Base-by-base conservation (phyloP, 2,797 vertebrate species). In the Darevskia mixta region DNA sequence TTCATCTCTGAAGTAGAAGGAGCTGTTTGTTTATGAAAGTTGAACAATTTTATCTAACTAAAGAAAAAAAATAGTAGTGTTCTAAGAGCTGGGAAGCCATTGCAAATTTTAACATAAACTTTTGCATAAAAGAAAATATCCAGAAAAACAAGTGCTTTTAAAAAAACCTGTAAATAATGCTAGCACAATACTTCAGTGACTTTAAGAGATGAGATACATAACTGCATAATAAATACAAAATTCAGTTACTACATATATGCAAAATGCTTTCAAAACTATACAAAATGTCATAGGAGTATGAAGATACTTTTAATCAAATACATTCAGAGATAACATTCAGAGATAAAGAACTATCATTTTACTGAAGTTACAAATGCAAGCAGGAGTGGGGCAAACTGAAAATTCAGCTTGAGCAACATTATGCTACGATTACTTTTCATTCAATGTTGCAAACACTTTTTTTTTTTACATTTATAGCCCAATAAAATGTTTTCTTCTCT, bases 81-180 rank as follows among this genome's bases (percentile, higher is more conserved):
- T 15, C 76, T 64, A 91, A 79, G 61, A 90, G 80, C 58, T 0
- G 87, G 91, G 88, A 80, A 13, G 25, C 8, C 11, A 87, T 17
- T 82, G 94, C 87, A 75, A 32, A 87, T 86, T 93, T 90, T 82
- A 89, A 18, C 79, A 78, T 4, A 1, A 79, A 64, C 61, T 64
- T 64, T 64, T 64, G 2, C 61, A 64, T 5, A 64, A 64, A 64
- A 64, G 20, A 20, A 64, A 23, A 64, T 23, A 55, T 23, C 4
- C 11, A 64, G 11, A 64, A 35, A 38, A 23, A 79, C 11, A 45
- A 49, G 86, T 4, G 79, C 78, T 25, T 25, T 69, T 91, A 58
- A 86, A 92, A 80, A 9, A 86, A 67, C 35, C 41, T 13, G 0
- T 73, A 93, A 90, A 4, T 32, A 90, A 27, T 58, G 64, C 49